These are phyloP conservation scores for Labia minor DNA, from an alignment of 2,888 invertebrate species.

Conservation along the genomic window DNA sequence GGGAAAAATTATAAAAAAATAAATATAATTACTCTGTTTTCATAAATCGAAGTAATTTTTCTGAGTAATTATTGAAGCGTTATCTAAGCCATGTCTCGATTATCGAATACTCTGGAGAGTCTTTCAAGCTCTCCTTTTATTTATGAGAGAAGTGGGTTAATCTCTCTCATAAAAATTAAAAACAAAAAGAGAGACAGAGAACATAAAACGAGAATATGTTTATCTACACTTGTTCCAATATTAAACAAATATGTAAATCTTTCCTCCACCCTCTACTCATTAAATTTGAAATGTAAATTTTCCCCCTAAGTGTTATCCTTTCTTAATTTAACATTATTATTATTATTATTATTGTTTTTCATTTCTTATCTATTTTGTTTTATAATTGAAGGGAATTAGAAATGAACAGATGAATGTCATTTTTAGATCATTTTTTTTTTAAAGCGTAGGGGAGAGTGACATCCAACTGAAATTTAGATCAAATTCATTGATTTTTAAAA, in stretches of 20 bases:
- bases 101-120: not conserved
- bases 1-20: too few species aligned
- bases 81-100: too few species aligned
- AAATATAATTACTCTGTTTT: too few species aligned
- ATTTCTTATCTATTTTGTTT: too few species aligned
- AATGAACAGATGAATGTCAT: too few species aligned
- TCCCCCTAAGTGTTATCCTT: not conserved
- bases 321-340: not conserved
- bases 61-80: too few species aligned
- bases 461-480: too few species aligned
- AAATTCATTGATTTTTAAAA: too few species aligned
- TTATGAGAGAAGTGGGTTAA: constrained; percentile 5
- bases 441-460: too few species aligned
- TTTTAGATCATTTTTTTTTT: too few species aligned
- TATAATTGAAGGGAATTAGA: too few species aligned
- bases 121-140: not conserved
- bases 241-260: constrained; percentile 5
- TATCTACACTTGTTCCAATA: not conserved
- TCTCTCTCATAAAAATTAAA: constrained; percentile 7
- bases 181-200: not conserved
- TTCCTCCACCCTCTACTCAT: not conserved
- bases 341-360: not conserved
- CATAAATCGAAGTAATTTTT: too few species aligned
- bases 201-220: not conserved
- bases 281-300: constrained; percentile 2